Evolutionary conservation across 2,797 vertebrate species (phyloP).

Genomic region (Zalophus californianus): DNA sequence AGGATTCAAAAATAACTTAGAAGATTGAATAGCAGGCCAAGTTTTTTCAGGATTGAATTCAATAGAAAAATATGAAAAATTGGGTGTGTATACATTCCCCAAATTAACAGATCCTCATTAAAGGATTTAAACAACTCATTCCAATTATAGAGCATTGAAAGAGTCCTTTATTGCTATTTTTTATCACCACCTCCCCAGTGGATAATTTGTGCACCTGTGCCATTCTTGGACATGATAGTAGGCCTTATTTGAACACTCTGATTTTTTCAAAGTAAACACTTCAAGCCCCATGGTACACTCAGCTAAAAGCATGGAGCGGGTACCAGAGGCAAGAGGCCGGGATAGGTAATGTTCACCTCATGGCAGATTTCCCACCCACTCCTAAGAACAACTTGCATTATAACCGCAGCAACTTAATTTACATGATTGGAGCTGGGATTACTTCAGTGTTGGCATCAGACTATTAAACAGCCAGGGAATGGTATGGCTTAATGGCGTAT

Average conservation of each 20-base stretch:
- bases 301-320: background rate
- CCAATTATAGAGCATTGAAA: conserved; percentile 11
- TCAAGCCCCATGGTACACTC: background rate
- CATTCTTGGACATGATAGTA: background rate
- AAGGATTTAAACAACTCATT: conserved; percentile 45
- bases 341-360: background rate
- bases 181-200: conserved; percentile 12
- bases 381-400: background rate
- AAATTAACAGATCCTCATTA: conserved; percentile 42
- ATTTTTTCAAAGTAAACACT: background rate
- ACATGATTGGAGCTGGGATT: background rate
- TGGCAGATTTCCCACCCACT: background rate
- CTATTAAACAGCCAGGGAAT: conserved; percentile 3
- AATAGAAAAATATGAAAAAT: conserved; percentile 44
- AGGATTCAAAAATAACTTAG: conserved; percentile 59
- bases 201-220: background rate
- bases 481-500: background rate
- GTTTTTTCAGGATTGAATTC: conserved; percentile 48
- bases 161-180: background rate
- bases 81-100: background rate
- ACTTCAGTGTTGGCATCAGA: conserved; percentile 17
- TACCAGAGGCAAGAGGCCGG: background rate
- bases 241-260: background rate
- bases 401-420: background rate
- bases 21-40: background rate